Evolutionary conservation across 1,140 invertebrate species (phyloP).

Genomic region (Lordiphosa stackelbergi): DNA sequence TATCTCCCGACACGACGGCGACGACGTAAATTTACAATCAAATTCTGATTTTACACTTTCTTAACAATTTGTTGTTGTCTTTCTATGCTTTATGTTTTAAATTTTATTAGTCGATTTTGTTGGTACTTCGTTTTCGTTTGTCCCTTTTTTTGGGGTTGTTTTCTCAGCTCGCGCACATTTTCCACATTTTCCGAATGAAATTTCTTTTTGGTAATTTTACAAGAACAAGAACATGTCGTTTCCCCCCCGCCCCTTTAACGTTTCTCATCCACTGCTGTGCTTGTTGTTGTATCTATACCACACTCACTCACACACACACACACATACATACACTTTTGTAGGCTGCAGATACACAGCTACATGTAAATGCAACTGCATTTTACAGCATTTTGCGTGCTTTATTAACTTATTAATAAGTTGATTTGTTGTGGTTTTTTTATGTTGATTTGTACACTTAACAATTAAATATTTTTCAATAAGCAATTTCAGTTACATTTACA

Average conservation of each 20-base stretch:
- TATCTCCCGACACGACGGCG: slow-evolving; percentile 49
- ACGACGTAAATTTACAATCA: slow-evolving; percentile 63
- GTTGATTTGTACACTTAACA: slow-evolving; percentile 1
- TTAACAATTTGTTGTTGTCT: slow-evolving; percentile 35
- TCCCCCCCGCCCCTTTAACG: slow-evolving; percentile 17
- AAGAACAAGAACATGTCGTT: slow-evolving; percentile 60
- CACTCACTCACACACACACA: slow-evolving; percentile 31
- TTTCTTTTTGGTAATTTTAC: slow-evolving; percentile 74
- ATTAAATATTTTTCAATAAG: slow-evolving; percentile 15
- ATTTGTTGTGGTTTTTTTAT: neutral
- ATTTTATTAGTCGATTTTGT: slow-evolving; percentile 35
- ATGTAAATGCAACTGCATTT: slow-evolving; percentile 32
- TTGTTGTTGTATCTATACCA: slow-evolving; percentile 74
- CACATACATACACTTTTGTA: slow-evolving; percentile 37
- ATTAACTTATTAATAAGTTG: neutral
- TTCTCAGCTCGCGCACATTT: slow-evolving; percentile 66
- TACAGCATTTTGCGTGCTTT: neutral
- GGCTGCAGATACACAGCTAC: slow-evolving; percentile 43
- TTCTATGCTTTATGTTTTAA: too few species aligned
- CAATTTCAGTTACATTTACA: slow-evolving; percentile 8
- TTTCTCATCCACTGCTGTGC: slow-evolving; percentile 33
- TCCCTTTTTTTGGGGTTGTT: slow-evolving; percentile 59
- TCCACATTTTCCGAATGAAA: slow-evolving; percentile 71
- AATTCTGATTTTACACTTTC: slow-evolving; percentile 69
- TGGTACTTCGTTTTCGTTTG: slow-evolving; percentile 46